Evolutionary conservation across 2,888 invertebrate genomes (phyloP).

Genomic region (Cataglyphis rosenhaueri): DNA sequence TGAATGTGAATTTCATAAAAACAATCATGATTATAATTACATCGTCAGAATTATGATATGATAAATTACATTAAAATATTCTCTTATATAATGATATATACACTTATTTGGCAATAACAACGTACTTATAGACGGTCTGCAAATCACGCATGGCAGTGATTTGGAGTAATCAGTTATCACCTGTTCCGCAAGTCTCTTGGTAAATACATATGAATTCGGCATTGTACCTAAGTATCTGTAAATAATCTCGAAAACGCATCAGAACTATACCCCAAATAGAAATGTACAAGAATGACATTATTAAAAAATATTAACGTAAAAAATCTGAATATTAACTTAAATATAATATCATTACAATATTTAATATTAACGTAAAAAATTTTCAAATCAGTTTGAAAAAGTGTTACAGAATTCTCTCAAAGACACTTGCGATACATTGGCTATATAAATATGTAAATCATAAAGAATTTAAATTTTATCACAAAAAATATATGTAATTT

Average conservation of each 20-base stretch:
- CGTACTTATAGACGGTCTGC: constrained; percentile 95
- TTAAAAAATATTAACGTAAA: too few species aligned
- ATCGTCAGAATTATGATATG: neutral
- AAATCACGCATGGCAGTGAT: constrained; percentile 90
- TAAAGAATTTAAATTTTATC: too few species aligned
- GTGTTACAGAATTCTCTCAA: too few species aligned
- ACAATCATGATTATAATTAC: neutral
- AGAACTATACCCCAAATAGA: neutral
- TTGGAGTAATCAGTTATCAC: constrained; percentile 89
- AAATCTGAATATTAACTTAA: too few species aligned
- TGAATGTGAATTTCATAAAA: neutral
- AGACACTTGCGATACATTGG: too few species aligned
- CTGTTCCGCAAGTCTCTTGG: constrained; percentile 95
- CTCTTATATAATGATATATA: neutral
- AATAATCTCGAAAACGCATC: neutral
- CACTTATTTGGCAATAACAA: neutral
- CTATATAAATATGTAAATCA: too few species aligned
- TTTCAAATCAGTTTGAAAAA: too few species aligned
- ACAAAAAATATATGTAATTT: neutral
- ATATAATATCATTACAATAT: too few species aligned
- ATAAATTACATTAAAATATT: neutral
- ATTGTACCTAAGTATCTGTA: constrained; percentile 88
- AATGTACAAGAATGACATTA: neutral
- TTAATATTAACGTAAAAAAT: too few species aligned
- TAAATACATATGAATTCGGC: constrained; percentile 97